Conservation (phyloP, 2,888 invertebrate species). For the Sipunculus nudus region DNA sequence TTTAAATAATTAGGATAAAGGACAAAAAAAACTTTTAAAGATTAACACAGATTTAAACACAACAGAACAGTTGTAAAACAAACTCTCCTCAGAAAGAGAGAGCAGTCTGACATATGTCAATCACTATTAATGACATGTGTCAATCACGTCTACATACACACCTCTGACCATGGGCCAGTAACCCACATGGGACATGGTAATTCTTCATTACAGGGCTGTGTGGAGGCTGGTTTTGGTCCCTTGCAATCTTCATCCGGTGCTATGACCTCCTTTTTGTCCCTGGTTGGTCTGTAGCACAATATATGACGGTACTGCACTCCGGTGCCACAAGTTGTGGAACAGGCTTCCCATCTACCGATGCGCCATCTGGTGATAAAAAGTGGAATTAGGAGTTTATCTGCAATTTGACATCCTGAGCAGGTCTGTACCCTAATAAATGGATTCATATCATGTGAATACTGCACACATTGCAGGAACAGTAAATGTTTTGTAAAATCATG, state of each 20-base stretch:
- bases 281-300: slow-evolving; percentile 42
- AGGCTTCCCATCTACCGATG: slow-evolving; percentile 79
- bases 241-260: slow-evolving; percentile 14
- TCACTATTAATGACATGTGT: neutral
- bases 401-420: no score
- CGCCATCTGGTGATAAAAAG: slow-evolving; percentile 46
- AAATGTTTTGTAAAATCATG: no score
- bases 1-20: no score
- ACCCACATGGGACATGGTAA: slow-evolving; percentile 25
- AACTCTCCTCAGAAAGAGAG: no score
- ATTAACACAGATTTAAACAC: no score
- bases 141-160: neutral
- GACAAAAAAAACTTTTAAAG: no score
- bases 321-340: slow-evolving; percentile 91
- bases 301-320: slow-evolving; percentile 85
- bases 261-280: slow-evolving; percentile 6
- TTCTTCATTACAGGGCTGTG: slow-evolving; percentile 23
- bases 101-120: neutral
- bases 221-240: slow-evolving; percentile 14
- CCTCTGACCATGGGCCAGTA: slow-evolving; percentile 29
- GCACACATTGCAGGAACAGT: no score
- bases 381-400: no score
- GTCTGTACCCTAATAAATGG: no score
- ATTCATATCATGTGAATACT: no score
- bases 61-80: no score